Conservation (phyloP, 2,888 invertebrate species). For the Nysson spinosus region DNA sequence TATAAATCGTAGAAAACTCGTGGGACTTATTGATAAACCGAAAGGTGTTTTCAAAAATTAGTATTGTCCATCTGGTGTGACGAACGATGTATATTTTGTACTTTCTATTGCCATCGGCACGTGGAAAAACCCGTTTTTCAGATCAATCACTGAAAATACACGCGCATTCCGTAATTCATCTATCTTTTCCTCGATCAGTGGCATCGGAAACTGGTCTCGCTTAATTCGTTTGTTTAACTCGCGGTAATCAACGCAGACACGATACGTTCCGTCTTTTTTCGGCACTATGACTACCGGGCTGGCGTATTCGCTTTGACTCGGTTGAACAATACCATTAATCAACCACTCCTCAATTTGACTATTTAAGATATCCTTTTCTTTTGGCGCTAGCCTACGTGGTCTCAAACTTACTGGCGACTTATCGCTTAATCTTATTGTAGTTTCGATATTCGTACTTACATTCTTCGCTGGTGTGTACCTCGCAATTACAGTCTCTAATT, state of each 20-base stretch:
- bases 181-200: no score
- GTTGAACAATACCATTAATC: background rate
- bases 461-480: background rate
- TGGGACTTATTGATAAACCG: constrained; percentile 43
- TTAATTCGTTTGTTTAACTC: no score
- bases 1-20: constrained; percentile 34
- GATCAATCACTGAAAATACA: no score
- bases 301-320: background rate
- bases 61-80: background rate
- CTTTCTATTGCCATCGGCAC: background rate
- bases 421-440: background rate
- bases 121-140: no score
- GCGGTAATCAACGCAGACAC: background rate
- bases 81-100: constrained; percentile 1
- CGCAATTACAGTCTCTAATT: no score
- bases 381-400: background rate
- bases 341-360: background rate
- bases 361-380: background rate
- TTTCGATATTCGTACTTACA: background rate
- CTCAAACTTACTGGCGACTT: background rate
- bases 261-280: constrained; percentile 1
- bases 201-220: no score
- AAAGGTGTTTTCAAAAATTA: constrained; percentile 1
- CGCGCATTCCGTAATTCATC: no score
- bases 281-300: background rate